Conservation (phyloP, 2,113 vertebrate species). For the Microcebus lehilahytsara region DNA sequence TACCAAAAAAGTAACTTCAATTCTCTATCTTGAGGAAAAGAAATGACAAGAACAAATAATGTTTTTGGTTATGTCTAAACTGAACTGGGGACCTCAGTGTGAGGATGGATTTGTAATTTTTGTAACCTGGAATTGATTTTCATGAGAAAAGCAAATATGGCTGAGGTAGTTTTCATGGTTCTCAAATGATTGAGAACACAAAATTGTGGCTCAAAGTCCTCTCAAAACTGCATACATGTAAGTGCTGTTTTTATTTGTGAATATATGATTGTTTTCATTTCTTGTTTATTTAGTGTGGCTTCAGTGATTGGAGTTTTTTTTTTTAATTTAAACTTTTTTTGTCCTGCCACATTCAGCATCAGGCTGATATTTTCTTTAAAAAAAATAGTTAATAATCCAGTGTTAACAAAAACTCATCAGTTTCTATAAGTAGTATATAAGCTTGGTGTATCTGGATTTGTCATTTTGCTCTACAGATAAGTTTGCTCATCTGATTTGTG, state of each 20-base stretch:
- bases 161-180: background rate
- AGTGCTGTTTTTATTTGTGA: background rate
- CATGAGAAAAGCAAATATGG: background rate
- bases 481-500: background rate
- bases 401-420: background rate
- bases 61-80: background rate
- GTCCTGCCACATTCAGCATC: background rate
- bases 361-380: background rate
- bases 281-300: background rate
- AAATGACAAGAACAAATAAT: slow-evolving; percentile 20
- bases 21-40: background rate
- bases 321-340: background rate
- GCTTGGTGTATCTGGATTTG: background rate
- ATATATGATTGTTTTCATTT: background rate
- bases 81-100: background rate
- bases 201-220: background rate
- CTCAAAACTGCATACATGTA: background rate
- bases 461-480: background rate
- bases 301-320: background rate
- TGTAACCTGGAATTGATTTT: background rate
- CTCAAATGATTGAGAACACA: background rate
- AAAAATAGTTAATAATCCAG: background rate
- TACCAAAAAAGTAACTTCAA: background rate
- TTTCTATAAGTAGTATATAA: background rate
- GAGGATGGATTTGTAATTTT: background rate